Percentiles rank a stretch among this genome's conserved stretches.
phyloP scores from a whole-genome alignment of 2,797 vertebrate genomes.

The Falco naumanni region DNA sequence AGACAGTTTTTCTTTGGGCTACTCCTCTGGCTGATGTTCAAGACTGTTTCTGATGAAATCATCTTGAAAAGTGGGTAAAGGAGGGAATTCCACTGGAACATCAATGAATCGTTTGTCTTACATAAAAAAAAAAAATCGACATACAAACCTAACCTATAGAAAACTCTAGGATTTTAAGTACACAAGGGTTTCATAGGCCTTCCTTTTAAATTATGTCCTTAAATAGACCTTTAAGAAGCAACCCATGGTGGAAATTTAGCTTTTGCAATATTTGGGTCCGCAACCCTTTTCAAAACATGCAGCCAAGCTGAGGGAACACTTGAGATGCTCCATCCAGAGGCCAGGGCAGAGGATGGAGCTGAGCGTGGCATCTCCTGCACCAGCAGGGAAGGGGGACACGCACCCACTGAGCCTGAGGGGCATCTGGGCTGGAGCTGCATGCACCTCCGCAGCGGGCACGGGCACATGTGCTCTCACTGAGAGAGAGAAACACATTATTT shows the following conservation, averaged over 20 bases:
- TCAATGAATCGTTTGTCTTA: not conserved
- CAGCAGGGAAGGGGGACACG: not conserved
- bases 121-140: not conserved
- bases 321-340: not conserved
- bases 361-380: not conserved
- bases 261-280: not conserved
- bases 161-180: not conserved
- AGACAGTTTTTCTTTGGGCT: not conserved
- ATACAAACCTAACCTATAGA: not conserved
- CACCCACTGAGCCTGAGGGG: not conserved
- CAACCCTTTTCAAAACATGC: not conserved
- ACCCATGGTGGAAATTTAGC: not conserved
- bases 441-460: fast-evolving
- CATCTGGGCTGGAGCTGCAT: not conserved
- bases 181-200: not conserved
- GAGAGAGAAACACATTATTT: not conserved
- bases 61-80: not conserved
- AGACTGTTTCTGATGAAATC: not conserved
- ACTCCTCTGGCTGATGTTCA: not conserved
- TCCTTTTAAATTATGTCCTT: not conserved
- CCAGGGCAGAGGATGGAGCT: not conserved
- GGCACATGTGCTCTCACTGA: not conserved
- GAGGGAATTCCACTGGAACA: not conserved
- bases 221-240: not conserved
- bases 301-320: not conserved